phyloP scores from a whole-genome alignment of 1,140 invertebrate genomes.

The Drosophila nannoptera region DNA sequence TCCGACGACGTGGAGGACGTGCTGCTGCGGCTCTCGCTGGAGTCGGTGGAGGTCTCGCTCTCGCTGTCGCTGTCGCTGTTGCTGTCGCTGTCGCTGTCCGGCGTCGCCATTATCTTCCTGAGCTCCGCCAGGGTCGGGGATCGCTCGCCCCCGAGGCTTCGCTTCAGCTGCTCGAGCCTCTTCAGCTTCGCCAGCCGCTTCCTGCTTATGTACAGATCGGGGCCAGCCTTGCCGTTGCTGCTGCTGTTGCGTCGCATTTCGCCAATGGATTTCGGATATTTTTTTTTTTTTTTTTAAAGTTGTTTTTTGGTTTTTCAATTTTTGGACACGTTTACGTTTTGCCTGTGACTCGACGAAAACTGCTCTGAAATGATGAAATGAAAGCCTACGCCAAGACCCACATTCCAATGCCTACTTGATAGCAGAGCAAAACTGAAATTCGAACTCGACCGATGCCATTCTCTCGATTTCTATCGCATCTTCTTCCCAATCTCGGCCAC shows the following conservation, averaged over 20 bases:
- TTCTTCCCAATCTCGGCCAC: too few relatives aligned
- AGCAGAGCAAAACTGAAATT: background rate
- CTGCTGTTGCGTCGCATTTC: background rate
- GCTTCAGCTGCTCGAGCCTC: too few relatives aligned
- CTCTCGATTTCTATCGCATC: too few relatives aligned
- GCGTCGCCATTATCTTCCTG: background rate
- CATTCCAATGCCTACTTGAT: background rate
- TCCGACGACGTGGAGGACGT: conserved; percentile 23
- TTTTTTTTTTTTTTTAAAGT: too few relatives aligned
- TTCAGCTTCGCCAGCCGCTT: too few relatives aligned
- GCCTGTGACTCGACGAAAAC: conserved; percentile 14
- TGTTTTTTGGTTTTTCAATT: background rate
- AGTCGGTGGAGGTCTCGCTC: background rate
- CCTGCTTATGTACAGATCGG: background rate
- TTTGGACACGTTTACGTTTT: background rate
- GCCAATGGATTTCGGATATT: too few relatives aligned
- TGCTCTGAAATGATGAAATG: conserved; percentile 5
- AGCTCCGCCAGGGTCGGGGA: too few relatives aligned
- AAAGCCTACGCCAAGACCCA: background rate
- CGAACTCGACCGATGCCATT: too few relatives aligned
- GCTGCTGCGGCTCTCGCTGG: conserved; percentile 9
- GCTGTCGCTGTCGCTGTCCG: background rate
- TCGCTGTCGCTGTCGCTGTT: conserved; percentile 8
- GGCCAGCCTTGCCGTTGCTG: background rate
- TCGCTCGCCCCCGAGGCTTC: too few relatives aligned